Conservation (phyloP, 2,888 invertebrate species). For the Cyclophora albipunctata region DNA sequence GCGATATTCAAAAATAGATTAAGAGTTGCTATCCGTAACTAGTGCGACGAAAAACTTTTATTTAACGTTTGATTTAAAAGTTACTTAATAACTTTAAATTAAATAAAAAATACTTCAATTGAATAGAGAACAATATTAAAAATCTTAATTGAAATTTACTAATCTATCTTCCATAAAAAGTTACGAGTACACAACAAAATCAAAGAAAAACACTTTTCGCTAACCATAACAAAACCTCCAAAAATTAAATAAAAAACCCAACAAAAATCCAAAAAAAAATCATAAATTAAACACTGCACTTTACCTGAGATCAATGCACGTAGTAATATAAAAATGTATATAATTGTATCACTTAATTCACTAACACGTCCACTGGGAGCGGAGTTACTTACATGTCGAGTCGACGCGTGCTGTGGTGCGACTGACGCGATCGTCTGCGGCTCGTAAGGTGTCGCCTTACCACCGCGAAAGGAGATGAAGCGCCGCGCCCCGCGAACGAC, state of each 20-base stretch:
- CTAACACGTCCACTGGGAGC: conserved; percentile 54
- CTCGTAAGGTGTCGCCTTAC: conserved; percentile 69
- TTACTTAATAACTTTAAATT: not conserved
- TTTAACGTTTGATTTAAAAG: too few relatives aligned
- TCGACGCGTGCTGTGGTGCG: conserved; percentile 75
- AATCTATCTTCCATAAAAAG: too few relatives aligned
- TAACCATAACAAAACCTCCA: not conserved
- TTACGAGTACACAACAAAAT: not conserved
- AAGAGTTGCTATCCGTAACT: conserved; percentile 42
- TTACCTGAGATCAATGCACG: conserved; percentile 53
- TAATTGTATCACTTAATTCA: conserved; percentile 21
- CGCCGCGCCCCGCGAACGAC: conserved; percentile 49
- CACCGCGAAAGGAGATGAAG: conserved; percentile 68
- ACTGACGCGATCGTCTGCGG: conserved; percentile 56
- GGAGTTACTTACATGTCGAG: conserved; percentile 72
- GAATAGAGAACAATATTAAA: not conserved
- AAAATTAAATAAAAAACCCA: conserved; percentile 1
- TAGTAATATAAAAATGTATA: conserved; percentile 43
- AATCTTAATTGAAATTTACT: too few relatives aligned
- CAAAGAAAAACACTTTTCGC: not conserved
- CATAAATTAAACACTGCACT: conserved; percentile 36
- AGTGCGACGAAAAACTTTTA: not conserved
- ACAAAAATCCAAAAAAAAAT: conserved; percentile 7
- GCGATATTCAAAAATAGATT: conserved; percentile 73
- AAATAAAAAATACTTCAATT: not conserved